These are phyloP conservation scores for Pan troglodytes DNA, from an alignment of 2,113 vertebrate genomes.

Conservation along the genomic window DNA sequence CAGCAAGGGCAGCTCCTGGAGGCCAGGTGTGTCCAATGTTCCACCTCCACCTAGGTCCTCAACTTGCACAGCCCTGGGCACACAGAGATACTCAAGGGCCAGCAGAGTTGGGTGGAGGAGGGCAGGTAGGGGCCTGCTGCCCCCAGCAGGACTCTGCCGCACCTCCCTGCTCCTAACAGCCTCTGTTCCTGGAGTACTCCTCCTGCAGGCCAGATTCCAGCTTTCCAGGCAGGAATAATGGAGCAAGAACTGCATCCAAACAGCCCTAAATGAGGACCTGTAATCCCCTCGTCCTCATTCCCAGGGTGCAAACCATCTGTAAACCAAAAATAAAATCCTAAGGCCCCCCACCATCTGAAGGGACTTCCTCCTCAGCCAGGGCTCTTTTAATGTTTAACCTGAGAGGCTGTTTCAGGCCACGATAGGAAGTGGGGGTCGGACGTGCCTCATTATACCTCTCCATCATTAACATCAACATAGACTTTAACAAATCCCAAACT, in stretches of 20 bases:
- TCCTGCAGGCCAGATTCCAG: neutral
- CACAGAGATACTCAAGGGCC: neutral
- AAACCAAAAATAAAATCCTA: too few species aligned
- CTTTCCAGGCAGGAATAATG: neutral
- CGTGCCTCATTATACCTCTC: too few species aligned
- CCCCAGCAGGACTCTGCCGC: neutral
- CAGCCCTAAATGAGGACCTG: rapidly evolving
- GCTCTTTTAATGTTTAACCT: too few species aligned
- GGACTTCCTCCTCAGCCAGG: too few species aligned
- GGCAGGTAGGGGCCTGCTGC: neutral
- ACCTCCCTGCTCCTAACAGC: neutral
- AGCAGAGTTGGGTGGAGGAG: neutral
- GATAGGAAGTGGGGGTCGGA: too few species aligned
- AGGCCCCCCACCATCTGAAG: too few species aligned
- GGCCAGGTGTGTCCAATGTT: neutral
- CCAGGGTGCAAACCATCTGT: neutral
- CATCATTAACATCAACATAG: too few species aligned
- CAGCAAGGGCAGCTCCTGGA: neutral
- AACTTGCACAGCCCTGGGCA: neutral
- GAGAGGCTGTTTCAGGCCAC: too few species aligned
- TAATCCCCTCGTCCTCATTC: neutral
- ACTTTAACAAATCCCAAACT: too few species aligned
- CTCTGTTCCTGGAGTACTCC: neutral
- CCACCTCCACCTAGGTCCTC: rapidly evolving
- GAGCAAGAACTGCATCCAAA: neutral